Base-by-base conservation (phyloP, 1,140 invertebrate genomes). In the Nasonia vitripennis region DNA sequence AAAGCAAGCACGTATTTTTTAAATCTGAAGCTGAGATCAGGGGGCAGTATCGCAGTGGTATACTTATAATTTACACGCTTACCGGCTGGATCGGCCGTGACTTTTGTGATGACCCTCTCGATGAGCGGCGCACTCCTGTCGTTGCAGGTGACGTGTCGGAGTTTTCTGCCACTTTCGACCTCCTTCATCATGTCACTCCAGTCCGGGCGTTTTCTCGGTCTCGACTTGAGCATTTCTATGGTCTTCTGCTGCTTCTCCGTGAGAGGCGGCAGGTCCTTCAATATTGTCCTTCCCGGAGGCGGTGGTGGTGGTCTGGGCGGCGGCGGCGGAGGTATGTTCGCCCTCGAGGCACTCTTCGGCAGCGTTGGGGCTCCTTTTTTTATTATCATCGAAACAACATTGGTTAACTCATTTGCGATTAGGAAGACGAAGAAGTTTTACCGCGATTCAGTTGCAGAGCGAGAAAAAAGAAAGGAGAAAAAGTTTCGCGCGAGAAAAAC, bases 131-230 rank as follows among this genome's bases (percentile, higher is more conserved):
- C 93, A 84, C 94, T 95, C 92, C 97, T 95, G 90, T 98, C 97
- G 90, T 98, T 98, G 91, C 96, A 97, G 87, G 96, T 94, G 31
- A 98, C 96, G 89, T 98, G 96, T 88, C 95, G 96, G 71, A 98
- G 91, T 91, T 96, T 97, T 88, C 91, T 96, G 74, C 96, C 96
- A 86, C 95, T 94, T 90, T 98, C 97, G 10, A 98, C 96, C 91
- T 98, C 97, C 91, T 97, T 97, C 96, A 98, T 97, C 95, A 98
- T 96, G 85, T 96, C 95, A 20, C 95, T 96, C 97, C 97, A 98
- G 89, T 98, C 97, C 0, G 97, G 97, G 85, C 97, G 94, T 90
- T 94, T 95, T 88, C 97, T 94, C 3, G 97, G 96, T 88, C 97
- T 94, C 88, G 96, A 96, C 90, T 95, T 95, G 68, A 96, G 92